Evolutionary conservation across 2,113 vertebrate species (phyloP).

Genomic region (Clinocottus analis): DNA sequence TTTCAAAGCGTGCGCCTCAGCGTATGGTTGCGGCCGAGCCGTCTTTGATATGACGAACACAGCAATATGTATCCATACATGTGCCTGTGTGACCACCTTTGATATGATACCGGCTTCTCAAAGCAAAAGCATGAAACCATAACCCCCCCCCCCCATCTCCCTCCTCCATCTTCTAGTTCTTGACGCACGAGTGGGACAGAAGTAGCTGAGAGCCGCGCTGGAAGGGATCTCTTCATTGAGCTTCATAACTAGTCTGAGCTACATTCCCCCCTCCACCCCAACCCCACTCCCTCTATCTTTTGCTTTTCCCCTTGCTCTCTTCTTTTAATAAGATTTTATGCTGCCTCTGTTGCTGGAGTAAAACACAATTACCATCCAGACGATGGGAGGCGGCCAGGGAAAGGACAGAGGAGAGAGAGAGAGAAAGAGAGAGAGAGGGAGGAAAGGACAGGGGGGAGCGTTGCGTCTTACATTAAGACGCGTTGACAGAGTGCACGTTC

Average conservation of each 20-base stretch:
- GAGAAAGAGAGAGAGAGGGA: background rate
- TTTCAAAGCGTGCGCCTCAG: constrained; percentile 43
- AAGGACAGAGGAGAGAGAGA: constrained; percentile 14
- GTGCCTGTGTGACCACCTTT: constrained; percentile 37
- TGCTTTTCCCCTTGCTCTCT: constrained; percentile 48
- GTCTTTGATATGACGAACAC: constrained; percentile 46
- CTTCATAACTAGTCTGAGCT: constrained; percentile 52
- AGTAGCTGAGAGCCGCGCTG: constrained; percentile 52
- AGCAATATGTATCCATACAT: constrained; percentile 12
- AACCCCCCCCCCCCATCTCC: constrained; percentile 11
- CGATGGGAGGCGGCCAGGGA: constrained; percentile 51
- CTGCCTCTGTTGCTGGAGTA: constrained; percentile 71
- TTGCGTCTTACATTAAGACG: constrained; percentile 46
- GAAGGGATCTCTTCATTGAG: constrained; percentile 52
- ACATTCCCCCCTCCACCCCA: constrained; percentile 4
- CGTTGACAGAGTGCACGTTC: constrained; percentile 67
- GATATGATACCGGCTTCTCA: constrained; percentile 33
- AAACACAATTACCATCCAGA: constrained; percentile 79
- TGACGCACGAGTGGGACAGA: constrained; percentile 49
- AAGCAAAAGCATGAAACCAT: background rate
- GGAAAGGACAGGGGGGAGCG: background rate
- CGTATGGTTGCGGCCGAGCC: constrained; percentile 17
- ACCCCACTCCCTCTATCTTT: too few species aligned
- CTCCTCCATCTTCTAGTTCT: constrained; percentile 22
- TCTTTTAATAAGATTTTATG: constrained; percentile 81